Evolutionary conservation across 2,888 invertebrate genomes (phyloP).

Genomic region (Cabera pusaria): DNA sequence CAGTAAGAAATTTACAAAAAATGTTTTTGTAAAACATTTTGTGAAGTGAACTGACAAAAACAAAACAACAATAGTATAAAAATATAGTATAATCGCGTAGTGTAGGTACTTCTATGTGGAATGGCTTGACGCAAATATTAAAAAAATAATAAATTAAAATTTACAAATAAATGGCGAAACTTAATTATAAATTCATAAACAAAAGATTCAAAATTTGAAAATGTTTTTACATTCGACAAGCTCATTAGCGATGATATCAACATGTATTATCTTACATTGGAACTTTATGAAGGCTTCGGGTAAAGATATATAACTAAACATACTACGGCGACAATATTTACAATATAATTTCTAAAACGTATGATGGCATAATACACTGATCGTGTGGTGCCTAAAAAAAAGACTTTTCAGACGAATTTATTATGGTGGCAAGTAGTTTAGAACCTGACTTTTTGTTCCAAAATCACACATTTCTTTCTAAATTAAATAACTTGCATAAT

Average conservation of each 20-base stretch:
- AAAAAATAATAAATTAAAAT: conserved; percentile 9
- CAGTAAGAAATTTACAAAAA: too few species aligned
- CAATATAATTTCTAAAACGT: too few species aligned
- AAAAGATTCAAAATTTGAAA: conserved; percentile 10
- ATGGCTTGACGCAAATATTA: conserved; percentile 23
- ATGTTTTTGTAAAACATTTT: too few species aligned
- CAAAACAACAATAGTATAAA: conserved; percentile 26
- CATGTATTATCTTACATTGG: conserved; percentile 19
- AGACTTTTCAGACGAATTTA: too few species aligned
- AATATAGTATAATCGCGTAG: conserved; percentile 16
- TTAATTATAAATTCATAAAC: conserved; percentile 6
- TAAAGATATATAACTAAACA: conserved; percentile 10
- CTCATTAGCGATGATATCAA: conserved; percentile 14
- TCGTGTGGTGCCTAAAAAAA: too few species aligned
- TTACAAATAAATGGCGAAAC: conserved; percentile 16
- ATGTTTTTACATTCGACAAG: conserved; percentile 17
- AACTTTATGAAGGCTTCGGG: conserved; percentile 7
- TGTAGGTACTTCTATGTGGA: conserved; percentile 24
- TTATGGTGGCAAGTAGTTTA: too few species aligned
- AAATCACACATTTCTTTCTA: too few species aligned
- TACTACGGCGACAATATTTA: neutral
- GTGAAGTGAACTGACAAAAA: conserved; percentile 17
- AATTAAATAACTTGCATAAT: too few species aligned
- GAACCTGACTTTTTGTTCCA: too few species aligned
- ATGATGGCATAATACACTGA: too few species aligned